Percentiles rank a stretch among this genome's conserved stretches.
Evolutionary conservation across 2,888 invertebrate genomes (phyloP).

Genomic region (Vannuccia rotundouncinata): DNA sequence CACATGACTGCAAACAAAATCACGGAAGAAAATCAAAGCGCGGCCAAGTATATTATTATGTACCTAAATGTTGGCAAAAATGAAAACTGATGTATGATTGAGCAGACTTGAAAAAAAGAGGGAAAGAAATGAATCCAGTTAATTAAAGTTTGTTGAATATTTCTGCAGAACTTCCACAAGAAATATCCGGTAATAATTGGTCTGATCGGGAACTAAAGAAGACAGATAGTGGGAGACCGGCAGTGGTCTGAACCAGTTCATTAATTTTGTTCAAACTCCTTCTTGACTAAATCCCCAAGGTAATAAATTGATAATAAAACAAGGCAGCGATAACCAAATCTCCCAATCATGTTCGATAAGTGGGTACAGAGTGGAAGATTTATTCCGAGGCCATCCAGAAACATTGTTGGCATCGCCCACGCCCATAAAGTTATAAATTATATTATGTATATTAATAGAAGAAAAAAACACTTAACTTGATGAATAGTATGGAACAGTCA

Average conservation of each 20-base stretch:
- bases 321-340: too few species aligned
- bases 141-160: not conserved
- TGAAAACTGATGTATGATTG: not conserved
- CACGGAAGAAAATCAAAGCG: not conserved
- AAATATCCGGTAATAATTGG: not conserved
- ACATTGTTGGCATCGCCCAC: too few species aligned
- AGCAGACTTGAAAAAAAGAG: not conserved
- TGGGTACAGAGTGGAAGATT: too few species aligned
- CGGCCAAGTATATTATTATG: too few species aligned
- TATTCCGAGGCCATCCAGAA: too few species aligned
- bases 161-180: not conserved
- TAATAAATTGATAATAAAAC: conserved; percentile 13
- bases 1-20: not conserved
- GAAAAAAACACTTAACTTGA: too few species aligned
- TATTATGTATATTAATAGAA: too few species aligned
- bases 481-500: too few species aligned
- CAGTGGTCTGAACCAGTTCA: not conserved
- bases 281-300: not conserved
- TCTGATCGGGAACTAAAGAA: not conserved
- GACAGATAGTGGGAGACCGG: not conserved
- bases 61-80: too few species aligned
- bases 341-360: too few species aligned
- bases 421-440: too few species aligned
- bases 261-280: not conserved
- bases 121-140: not conserved